Evolutionary conservation across 2,888 invertebrate species (phyloP).

Genomic region (Koerneria pararmatus): DNA sequence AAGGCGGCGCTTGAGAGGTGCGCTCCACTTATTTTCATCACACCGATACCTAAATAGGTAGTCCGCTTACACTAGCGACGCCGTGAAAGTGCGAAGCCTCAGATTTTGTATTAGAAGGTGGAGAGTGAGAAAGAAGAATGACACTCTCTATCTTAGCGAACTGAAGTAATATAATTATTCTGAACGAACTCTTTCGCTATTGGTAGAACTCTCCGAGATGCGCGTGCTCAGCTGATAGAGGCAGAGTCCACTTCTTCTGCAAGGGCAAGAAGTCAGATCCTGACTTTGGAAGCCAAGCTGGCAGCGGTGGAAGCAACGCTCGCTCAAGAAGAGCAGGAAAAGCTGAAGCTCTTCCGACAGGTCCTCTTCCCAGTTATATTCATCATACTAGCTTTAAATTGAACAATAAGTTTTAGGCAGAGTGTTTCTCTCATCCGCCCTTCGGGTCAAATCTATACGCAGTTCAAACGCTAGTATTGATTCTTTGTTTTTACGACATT

Average conservation of each 20-base stretch:
- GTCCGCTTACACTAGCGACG: too few relatives aligned
- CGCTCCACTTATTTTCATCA: too few relatives aligned
- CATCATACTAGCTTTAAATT: background rate
- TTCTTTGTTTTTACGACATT: too few relatives aligned
- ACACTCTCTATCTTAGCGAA: too few relatives aligned
- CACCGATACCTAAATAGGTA: too few relatives aligned
- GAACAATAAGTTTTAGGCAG: background rate
- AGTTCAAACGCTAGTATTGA: too few relatives aligned
- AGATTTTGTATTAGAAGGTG: too few relatives aligned
- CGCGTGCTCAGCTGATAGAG: constrained; percentile 18
- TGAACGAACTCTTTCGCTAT: too few relatives aligned
- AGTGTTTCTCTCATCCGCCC: background rate
- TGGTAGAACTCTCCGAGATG: constrained; percentile 13
- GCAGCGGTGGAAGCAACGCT: constrained; percentile 4
- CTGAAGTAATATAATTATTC: too few relatives aligned
- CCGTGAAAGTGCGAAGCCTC: too few relatives aligned
- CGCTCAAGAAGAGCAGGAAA: constrained; percentile 18
- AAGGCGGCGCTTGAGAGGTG: constrained; percentile 77
- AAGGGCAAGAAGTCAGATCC: background rate
- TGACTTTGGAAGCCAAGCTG: background rate
- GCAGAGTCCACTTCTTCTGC: background rate
- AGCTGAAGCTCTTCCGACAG: constrained; percentile 30
- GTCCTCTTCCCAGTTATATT: too few relatives aligned
- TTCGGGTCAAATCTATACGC: background rate
- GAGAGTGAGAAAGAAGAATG: too few relatives aligned